phyloP scores from a whole-genome alignment of 2,888 invertebrate species.

The Escarpia spicata region DNA sequence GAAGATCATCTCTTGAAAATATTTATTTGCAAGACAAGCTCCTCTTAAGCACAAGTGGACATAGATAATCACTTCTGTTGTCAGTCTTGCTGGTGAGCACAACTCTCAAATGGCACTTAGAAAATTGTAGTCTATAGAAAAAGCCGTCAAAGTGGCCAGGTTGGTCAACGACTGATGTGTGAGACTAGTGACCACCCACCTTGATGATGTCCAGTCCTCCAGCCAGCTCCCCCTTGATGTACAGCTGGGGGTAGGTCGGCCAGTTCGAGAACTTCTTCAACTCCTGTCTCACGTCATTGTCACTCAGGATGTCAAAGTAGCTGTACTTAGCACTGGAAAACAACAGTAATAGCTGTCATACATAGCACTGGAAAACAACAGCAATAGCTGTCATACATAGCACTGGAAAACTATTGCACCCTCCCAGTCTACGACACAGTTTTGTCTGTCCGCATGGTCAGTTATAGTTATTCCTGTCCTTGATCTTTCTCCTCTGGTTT shows the following conservation, averaged over 20 bases:
- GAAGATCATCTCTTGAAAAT: too few species aligned
- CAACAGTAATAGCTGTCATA: slow-evolving; percentile 55
- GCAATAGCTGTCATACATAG: slow-evolving; percentile 61
- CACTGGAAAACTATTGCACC: slow-evolving; percentile 27
- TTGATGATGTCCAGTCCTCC: slow-evolving; percentile 71
- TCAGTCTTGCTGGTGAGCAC: not conserved
- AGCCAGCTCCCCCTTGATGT: slow-evolving; percentile 69
- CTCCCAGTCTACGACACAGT: too few species aligned
- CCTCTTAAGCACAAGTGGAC: not conserved
- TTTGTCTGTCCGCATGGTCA: too few species aligned
- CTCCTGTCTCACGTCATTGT: slow-evolving; percentile 68
- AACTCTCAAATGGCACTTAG: not conserved
- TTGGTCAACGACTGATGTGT: not conserved
- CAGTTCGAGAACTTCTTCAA: slow-evolving; percentile 67
- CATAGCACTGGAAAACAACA: slow-evolving; percentile 48
- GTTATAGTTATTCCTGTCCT: too few species aligned
- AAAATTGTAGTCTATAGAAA: not conserved
- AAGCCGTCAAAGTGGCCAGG: not conserved
- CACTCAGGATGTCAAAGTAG: slow-evolving; percentile 69
- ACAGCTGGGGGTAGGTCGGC: slow-evolving; percentile 71
- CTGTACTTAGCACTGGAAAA: slow-evolving; percentile 63
- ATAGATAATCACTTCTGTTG: not conserved
- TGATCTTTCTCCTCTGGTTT: too few species aligned
- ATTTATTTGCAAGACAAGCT: too few species aligned
- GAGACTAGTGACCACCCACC: slow-evolving; percentile 42